Evolutionary conservation across 2,113 vertebrate genomes (phyloP).

Genomic region (Puntigrus tetrazona): DNA sequence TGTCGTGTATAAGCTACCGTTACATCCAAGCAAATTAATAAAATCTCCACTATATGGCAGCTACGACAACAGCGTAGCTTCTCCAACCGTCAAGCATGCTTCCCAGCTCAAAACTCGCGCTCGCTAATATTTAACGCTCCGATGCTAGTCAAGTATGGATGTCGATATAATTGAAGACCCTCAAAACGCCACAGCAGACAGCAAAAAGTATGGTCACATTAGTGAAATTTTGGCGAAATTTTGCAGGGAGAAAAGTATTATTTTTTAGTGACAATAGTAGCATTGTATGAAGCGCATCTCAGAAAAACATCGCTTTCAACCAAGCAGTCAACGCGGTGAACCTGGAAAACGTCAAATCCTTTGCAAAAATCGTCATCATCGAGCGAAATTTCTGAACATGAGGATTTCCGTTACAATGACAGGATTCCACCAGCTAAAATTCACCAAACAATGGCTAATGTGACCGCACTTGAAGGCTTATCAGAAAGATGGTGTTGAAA

Average conservation of each 20-base stretch:
- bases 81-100: not conserved
- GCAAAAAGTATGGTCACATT: not conserved
- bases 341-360: not conserved
- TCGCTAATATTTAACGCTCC: slow-evolving; percentile 42
- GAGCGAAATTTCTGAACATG: no score
- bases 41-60: not conserved
- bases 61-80: not conserved
- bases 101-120: slow-evolving; percentile 7
- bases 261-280: no score
- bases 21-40: slow-evolving; percentile 30
- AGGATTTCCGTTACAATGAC: no score
- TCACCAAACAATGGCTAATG: not conserved
- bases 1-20: slow-evolving; percentile 37
- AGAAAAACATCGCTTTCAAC: not conserved
- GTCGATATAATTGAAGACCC: slow-evolving; percentile 38
- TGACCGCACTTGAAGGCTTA: slow-evolving; percentile 25
- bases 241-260: not conserved
- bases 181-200: slow-evolving; percentile 49
- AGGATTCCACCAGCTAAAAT: no score
- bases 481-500: slow-evolving; percentile 46
- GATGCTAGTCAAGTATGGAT: slow-evolving; percentile 53
- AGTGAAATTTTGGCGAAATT: not conserved
- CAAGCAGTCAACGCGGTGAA: not conserved
- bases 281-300: not conserved
- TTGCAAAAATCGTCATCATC: not conserved